phyloP scores from a whole-genome alignment of 1,140 invertebrate genomes.

The Choristoneura fumiferana region DNA sequence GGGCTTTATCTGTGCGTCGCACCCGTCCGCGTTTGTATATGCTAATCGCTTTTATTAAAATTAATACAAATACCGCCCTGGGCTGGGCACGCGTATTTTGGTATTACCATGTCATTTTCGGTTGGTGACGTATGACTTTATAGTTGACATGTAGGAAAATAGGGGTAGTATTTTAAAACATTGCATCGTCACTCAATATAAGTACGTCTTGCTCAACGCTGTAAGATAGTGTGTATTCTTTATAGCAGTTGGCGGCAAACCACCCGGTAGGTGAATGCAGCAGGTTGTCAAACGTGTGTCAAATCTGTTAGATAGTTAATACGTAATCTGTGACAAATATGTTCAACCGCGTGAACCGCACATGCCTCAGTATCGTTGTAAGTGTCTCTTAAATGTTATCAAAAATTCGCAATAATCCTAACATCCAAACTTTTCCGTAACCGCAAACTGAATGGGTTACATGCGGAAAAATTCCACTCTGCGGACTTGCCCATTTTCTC shows the following conservation, averaged over 20 bases:
- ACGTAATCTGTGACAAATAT: too few relatives aligned
- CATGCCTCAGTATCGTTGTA: too few relatives aligned
- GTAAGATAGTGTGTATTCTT: too few relatives aligned
- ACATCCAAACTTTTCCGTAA: conserved; percentile 9
- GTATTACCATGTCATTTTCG: background rate
- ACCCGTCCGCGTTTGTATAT: conserved; percentile 55
- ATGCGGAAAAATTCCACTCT: conserved; percentile 54
- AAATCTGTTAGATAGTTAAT: too few relatives aligned
- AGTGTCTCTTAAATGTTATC: too few relatives aligned
- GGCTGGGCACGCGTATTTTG: conserved; percentile 16
- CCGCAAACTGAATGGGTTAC: conserved; percentile 58
- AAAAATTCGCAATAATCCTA: conserved; percentile 15
- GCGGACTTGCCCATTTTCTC: conserved; percentile 50
- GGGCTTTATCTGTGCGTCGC: conserved; percentile 52
- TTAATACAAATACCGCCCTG: conserved; percentile 55
- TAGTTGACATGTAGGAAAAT: background rate
- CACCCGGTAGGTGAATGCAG: too few relatives aligned
- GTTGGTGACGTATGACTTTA: background rate
- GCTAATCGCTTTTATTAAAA: conserved; percentile 57
- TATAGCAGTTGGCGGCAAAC: too few relatives aligned
- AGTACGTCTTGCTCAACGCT: too few relatives aligned
- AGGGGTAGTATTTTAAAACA: too few relatives aligned
- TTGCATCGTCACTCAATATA: too few relatives aligned
- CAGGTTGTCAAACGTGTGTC: too few relatives aligned
- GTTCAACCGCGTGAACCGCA: too few relatives aligned